Evolutionary conservation across 2,113 vertebrate genomes (phyloP), one percentile per base, ranked within the genome.

Genomic region (Otolemur garnettii): DNA sequence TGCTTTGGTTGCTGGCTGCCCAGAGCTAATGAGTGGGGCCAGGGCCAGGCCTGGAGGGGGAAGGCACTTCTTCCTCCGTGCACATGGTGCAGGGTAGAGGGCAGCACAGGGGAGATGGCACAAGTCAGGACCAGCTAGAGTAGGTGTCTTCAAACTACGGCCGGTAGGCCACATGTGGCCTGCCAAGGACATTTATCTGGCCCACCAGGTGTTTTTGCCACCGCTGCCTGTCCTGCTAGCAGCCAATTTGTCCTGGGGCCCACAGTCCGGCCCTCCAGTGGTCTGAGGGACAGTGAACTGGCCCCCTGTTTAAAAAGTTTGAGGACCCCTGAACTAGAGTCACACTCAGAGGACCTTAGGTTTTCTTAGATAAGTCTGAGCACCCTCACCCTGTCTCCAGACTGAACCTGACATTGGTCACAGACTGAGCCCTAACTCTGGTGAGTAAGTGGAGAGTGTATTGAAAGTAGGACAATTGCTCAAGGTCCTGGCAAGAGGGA

Each of bases 11-110:
- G 5, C 64, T 45, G 83, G 62, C 83, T 96, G 79, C n/a, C 77
- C 92, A 9, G 11, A 91, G 83, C 84, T 96, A 94, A 93, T 50
- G 83, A 93, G 55, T 35, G 59, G 66, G 57, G 90, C 66, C 18
- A n/a, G 45, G 90, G 87, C 79, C 79, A 69, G 57, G 11, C 0
- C 62, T 38, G 28, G 60, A 69, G 45, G 2, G 19, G 30, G 38
- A 62, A 50, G 7, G 22, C 3, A 2, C 24, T 13, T 72, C 66
- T 80, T 84, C 79, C 42, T 66, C 78, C 60, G 33, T 35, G 86
- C 42, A n/a, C 55, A 62, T 55, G 26, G 30, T 66, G 26, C 18
- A 21, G 53, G 35, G 66, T 55, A 57, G 50, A 50, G n/a, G 64
- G 64, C 8, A n/a, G 62, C 77, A 59, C 28, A 13, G 38, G 53